A percentile compares a stretch with the other conserved stretches of the same genome.
phyloP scores from a whole-genome alignment of 2,888 invertebrate species.

The Carcina quercana region DNA sequence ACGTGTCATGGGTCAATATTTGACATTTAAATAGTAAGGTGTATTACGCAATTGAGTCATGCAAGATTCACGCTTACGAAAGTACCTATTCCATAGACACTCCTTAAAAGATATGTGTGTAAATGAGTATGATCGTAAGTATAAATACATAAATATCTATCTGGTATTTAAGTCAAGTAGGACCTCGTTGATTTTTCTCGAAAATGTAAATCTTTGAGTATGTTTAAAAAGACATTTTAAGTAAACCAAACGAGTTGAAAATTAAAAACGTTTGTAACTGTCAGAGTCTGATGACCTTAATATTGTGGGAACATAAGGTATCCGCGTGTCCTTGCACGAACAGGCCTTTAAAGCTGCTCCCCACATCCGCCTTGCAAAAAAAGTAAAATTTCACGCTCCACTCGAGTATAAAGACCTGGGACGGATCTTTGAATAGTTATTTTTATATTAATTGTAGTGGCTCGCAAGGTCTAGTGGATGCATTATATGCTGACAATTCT shows the following conservation, averaged over 20 bases:
- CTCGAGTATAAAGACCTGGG: not conserved
- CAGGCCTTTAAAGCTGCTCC: constrained; percentile 30
- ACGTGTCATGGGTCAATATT: constrained; percentile 60
- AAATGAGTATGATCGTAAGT: too few relatives aligned
- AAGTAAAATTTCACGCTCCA: constrained; percentile 6
- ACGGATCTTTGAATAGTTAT: not conserved
- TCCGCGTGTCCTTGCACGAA: constrained; percentile 44
- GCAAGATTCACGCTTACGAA: constrained; percentile 17
- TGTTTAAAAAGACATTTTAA: constrained; percentile 9
- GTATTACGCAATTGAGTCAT: constrained; percentile 42
- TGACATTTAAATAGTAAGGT: constrained; percentile 55
- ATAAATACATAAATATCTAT: too few relatives aligned
- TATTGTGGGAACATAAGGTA: constrained; percentile 42
- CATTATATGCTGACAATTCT: too few relatives aligned
- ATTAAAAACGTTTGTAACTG: too few relatives aligned
- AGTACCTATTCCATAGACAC: too few relatives aligned
- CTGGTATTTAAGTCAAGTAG: too few relatives aligned
- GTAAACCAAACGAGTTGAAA: constrained; percentile 21
- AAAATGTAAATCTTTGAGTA: too few relatives aligned
- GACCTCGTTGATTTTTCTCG: too few relatives aligned
- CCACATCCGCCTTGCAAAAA: constrained; percentile 44
- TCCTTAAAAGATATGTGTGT: too few relatives aligned
- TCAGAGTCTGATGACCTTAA: constrained; percentile 37
- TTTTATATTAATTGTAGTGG: not conserved
- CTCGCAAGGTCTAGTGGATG: not conserved